Base-by-base conservation (phyloP, 2,888 invertebrate genomes). In the Hymenopus coronatus region DNA sequence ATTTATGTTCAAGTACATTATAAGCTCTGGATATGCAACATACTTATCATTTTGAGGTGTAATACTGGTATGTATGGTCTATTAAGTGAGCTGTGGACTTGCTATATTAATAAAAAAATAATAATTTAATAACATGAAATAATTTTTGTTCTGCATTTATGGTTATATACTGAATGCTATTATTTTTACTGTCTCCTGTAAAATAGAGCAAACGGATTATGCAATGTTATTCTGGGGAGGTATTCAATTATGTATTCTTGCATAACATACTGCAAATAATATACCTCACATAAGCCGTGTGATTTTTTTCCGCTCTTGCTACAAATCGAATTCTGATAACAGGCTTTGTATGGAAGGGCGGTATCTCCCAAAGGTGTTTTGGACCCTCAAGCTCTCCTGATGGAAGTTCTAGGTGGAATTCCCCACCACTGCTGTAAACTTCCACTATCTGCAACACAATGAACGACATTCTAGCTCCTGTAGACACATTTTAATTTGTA, bases 381-480 rank as follows among this genome's bases (percentile, higher is more conserved):
- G 97, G 96, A 88, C 97, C 98, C 92, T 97, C 96, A 90, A 95
- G 94, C 90, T 96, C 96, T 88, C 97, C 97, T 90, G 94, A 94
- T 89, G 99, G 98, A 92, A 98, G 93, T 93, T 98, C 97, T 91
- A 99, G 94, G 93, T 97, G 97, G 93, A 99, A 97, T 92, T 98
- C 97, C 87, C 97, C 97, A 90, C 98, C 98, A 93, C 98, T 98
- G 92, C 97, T 97, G 93, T 97, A 97, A 91, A 97, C 96, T 94
- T 97, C 97, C 90, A 95, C 94, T 92, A 97, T 96, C 96, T 96
- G 93, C 90, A 90, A 92, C 27, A 40, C 40, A 40, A 40, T 40
- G 40, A 40, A 12, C 9, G 12, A 40, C 8, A 8, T 8, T 33
- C 8, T 33, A 33, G 33, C 40, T 40, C 12, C 40, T 33, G 33